Evolutionary conservation across 2,113 vertebrate species (phyloP).

Genomic region (Heterocephalus glaber): DNA sequence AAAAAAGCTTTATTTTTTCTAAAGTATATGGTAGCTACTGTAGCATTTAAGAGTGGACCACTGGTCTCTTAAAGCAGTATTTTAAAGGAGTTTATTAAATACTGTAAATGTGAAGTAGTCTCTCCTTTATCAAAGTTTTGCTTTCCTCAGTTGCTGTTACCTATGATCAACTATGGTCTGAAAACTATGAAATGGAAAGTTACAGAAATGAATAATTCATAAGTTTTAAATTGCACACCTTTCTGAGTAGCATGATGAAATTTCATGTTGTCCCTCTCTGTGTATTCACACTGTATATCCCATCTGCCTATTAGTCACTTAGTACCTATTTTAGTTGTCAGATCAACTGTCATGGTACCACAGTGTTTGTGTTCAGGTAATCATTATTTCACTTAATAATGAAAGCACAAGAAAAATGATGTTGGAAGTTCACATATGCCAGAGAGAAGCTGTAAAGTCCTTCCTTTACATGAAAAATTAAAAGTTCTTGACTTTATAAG

Average conservation of each 20-base stretch:
- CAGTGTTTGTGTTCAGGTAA: background rate
- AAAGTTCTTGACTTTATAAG: background rate
- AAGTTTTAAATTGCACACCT: background rate
- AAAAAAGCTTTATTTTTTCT: background rate
- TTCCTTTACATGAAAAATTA: background rate
- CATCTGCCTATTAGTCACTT: background rate
- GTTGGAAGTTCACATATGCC: background rate
- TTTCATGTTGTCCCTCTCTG: background rate
- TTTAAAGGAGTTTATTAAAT: slow-evolving; percentile 10
- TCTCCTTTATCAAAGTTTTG: background rate
- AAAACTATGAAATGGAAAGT: background rate
- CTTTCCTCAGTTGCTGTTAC: background rate
- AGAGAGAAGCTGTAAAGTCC: background rate
- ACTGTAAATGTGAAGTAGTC: background rate
- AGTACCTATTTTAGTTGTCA: background rate
- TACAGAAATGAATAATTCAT: background rate
- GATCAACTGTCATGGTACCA: background rate
- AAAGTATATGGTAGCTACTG: background rate
- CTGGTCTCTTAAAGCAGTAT: background rate
- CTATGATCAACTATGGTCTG: background rate
- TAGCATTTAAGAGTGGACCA: background rate
- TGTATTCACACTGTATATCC: too few relatives aligned
- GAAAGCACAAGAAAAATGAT: background rate
- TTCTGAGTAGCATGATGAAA: background rate
- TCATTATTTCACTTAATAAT: background rate